Conservation (phyloP, 2,888 invertebrate genomes). For the Chelonus formosanus region DNA sequence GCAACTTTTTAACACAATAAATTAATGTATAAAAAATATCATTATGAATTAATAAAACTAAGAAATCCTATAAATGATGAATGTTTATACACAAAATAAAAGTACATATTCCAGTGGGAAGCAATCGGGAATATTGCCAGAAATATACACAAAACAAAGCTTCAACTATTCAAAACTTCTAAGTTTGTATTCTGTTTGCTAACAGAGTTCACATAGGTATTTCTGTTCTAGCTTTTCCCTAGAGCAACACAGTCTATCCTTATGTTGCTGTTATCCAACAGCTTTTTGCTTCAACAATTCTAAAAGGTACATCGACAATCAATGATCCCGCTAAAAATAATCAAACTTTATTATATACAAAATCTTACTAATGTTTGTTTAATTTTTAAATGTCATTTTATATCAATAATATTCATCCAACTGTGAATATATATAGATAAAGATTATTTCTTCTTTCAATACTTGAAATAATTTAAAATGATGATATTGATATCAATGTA, state of each 20-base stretch:
- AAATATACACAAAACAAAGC: constrained; percentile 55
- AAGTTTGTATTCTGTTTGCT: constrained; percentile 39
- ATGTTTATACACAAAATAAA: background rate
- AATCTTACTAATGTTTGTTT: too few species aligned
- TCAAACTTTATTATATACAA: background rate
- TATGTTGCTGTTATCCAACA: constrained; percentile 2
- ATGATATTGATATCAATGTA: too few species aligned
- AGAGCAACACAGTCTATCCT: constrained; percentile 1
- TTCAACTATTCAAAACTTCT: constrained; percentile 49
- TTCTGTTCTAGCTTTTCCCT: constrained; percentile 25
- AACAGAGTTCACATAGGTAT: constrained; percentile 36
- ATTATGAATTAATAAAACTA: too few species aligned
- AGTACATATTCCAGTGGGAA: constrained; percentile 12
- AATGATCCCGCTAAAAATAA: constrained; percentile 1
- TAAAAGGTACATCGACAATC: constrained; percentile 1
- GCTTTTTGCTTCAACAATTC: too few species aligned
- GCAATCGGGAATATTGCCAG: constrained; percentile 53
- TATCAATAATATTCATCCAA: too few species aligned
- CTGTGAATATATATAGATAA: too few species aligned
- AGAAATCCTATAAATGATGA: too few species aligned
- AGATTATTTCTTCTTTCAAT: too few species aligned
- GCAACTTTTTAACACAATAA: too few species aligned
- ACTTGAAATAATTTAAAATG: too few species aligned
- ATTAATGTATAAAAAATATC: too few species aligned
- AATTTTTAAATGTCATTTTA: too few species aligned